Evolutionary conservation across 2,113 vertebrate species (phyloP).

Genomic region (Macrotus californicus): DNA sequence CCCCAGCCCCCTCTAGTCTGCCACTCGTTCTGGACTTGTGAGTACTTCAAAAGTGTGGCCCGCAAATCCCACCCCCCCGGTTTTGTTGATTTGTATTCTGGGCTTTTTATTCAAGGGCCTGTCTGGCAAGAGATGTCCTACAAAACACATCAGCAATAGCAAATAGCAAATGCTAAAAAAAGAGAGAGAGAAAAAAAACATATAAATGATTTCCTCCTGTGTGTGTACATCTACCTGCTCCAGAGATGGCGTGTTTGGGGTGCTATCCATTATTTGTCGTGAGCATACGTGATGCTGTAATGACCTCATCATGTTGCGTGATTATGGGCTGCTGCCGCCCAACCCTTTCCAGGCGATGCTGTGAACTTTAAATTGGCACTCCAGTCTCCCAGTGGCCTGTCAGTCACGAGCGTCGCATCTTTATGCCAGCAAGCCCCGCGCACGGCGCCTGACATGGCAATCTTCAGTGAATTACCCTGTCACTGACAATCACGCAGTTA

Average conservation of each 20-base stretch:
- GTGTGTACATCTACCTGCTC: constrained; percentile 65
- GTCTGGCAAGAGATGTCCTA: constrained; percentile 55
- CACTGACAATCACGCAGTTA: constrained; percentile 84
- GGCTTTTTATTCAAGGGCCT: constrained; percentile 42
- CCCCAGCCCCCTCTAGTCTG: background rate
- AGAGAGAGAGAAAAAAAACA: background rate
- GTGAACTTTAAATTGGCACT: constrained; percentile 80
- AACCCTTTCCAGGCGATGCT: constrained; percentile 67
- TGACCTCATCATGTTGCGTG: constrained; percentile 76
- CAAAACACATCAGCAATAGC: constrained; percentile 24
- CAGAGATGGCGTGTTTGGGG: background rate
- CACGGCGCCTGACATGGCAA: constrained; percentile 84
- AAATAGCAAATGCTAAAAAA: background rate
- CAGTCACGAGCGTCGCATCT: constrained; percentile 82
- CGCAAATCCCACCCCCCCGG: background rate
- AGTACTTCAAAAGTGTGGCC: background rate
- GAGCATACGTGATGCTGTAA: constrained; percentile 58
- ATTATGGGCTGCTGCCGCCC: constrained; percentile 70
- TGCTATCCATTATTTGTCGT: constrained; percentile 52
- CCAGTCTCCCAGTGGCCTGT: constrained; percentile 79
- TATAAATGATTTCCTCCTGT: constrained; percentile 31
- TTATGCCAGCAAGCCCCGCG: constrained; percentile 77
- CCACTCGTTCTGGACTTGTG: background rate
- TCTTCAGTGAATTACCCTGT: constrained; percentile 87
- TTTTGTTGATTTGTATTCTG: background rate